Conservation (phyloP, 2,113 vertebrate species). For the Coregonus clupeaformis region DNA sequence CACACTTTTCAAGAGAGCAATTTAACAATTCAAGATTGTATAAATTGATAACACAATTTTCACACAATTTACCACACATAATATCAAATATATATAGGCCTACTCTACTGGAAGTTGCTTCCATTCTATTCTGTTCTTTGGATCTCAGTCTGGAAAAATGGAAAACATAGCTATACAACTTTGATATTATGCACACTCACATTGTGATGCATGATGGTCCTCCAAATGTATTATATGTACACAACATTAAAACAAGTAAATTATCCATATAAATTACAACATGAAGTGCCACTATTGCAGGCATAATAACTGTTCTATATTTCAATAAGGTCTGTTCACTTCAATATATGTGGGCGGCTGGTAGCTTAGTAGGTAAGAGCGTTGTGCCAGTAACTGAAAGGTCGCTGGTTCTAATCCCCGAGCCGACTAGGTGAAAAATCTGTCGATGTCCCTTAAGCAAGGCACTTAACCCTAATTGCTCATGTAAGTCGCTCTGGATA, state of each 20-base stretch:
- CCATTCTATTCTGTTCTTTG: background rate
- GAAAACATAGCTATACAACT: background rate
- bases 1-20: background rate
- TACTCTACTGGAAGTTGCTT: no score
- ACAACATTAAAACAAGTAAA: background rate
- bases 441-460: no score
- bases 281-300: background rate
- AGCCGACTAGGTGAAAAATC: no score
- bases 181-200: background rate
- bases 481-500: no score
- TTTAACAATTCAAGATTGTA: background rate
- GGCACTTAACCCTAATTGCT: no score
- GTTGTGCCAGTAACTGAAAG: no score
- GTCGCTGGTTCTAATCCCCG: no score
- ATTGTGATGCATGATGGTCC: background rate
- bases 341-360: no score
- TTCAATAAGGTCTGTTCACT: background rate
- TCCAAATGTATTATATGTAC: background rate
- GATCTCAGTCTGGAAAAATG: background rate
- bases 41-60: background rate
- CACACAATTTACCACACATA: background rate
- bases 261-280: background rate
- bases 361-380: no score
- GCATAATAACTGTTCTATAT: background rate
- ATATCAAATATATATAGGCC: background rate